phyloP scores from a whole-genome alignment of 2,113 vertebrate species.

The Thalassarche chlororhynchos region DNA sequence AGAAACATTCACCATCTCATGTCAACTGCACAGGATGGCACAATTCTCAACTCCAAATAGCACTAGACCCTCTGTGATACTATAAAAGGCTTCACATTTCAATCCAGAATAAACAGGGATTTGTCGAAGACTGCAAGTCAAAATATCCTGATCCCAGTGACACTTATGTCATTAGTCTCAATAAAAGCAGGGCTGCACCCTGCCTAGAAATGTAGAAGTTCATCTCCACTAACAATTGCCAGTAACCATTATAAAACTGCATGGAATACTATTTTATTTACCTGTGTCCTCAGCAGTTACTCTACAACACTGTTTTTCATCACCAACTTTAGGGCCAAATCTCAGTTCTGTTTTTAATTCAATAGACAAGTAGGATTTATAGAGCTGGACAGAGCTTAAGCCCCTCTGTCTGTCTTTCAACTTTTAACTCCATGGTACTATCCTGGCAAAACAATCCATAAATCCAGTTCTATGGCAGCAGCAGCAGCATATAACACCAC shows the following conservation, averaged over 20 bases:
- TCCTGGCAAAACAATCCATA: neutral
- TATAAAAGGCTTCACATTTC: neutral
- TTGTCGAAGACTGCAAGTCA: neutral
- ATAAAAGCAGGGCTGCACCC: neutral
- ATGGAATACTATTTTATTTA: neutral
- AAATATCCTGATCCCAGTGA: neutral
- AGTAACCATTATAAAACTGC: neutral
- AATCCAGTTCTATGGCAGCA: neutral
- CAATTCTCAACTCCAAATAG: neutral
- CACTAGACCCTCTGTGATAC: neutral
- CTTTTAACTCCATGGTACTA: neutral
- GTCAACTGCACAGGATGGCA: neutral
- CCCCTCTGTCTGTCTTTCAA: neutral
- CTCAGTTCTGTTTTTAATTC: slow-evolving; percentile 3
- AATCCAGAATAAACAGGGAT: neutral
- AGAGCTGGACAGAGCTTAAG: neutral
- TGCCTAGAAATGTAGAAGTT: neutral
- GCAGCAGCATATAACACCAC: neutral
- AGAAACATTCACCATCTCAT: neutral
- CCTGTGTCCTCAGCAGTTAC: neutral
- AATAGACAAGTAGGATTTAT: neutral
- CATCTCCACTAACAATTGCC: neutral
- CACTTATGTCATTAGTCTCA: neutral
- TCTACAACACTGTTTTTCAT: neutral
- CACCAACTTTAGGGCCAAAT: neutral